Evolutionary conservation across 1,140 invertebrate species (phyloP), one percentile per base, ranked within the genome.

Genomic region (Mamestra configurata): DNA sequence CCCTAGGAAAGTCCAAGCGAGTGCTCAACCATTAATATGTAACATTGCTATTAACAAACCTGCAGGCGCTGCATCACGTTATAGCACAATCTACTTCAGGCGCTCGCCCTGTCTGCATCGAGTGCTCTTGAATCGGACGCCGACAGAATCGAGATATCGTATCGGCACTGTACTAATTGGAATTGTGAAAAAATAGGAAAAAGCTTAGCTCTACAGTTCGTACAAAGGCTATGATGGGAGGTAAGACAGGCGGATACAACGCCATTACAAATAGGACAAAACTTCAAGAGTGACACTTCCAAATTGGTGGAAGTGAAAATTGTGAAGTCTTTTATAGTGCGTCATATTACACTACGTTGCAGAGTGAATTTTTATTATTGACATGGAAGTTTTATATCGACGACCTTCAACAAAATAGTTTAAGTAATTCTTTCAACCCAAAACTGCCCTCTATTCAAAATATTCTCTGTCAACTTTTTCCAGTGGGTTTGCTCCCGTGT

Each of bases 121-220:
- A 68, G 64, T 27, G 18, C 64, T 10, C 64, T 68, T 27, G 11
- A 24, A 15, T 24, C 40, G 22, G 40, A 24, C 37, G 31, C 59
- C 27, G 55, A 59, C 15, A 64, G 59, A 22, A 68, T 68, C 64
- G 20, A 46, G 64, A 68, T 68, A 68, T 68, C 64, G 64, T 68
- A 68, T 68, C 64, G 40, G 35, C 10, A 15, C 64, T 1, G n/a
- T n/a, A 49, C 64, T 68, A 46, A 68, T 68, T 68, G 64, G 64
- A 46, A 20, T 15, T 1, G 35, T n/a, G n/a, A 68, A 68, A 68
- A 49, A 22, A 31, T 1, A 7, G 11, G 31, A 46, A 49, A 68
- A 68, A 15, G 43, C 18, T 24, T 13, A 13, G 27, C 8, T 37
- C 1, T 49, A 0, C 35, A n/a, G 15, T 1, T 49, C 43, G 15